phyloP scores from a whole-genome alignment of 2,113 vertebrate species.

The Castor canadensis region DNA sequence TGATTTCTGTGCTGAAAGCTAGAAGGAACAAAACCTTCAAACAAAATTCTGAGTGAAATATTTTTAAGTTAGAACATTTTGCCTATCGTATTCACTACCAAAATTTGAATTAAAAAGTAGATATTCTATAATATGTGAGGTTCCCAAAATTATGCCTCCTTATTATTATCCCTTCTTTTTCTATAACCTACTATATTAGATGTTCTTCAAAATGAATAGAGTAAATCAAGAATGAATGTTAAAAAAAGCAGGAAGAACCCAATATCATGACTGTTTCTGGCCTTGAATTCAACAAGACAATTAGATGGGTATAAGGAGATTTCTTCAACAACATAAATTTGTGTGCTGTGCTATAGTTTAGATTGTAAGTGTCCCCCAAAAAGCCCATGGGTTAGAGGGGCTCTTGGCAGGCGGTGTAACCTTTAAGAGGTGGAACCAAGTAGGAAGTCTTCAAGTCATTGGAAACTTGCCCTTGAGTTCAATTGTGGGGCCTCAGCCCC shows the following conservation, averaged over 20 bases:
- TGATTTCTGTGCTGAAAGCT: neutral
- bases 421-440: too few species aligned
- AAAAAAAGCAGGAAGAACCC: neutral
- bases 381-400: neutral
- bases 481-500: rapidly evolving
- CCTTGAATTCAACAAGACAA: neutral
- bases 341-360: neutral
- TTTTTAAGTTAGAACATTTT: neutral
- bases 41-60: neutral
- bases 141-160: neutral
- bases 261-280: neutral
- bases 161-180: neutral
- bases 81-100: neutral
- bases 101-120: neutral
- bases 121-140: neutral
- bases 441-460: neutral
- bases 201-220: neutral
- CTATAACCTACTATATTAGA: neutral
- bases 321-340: too few species aligned
- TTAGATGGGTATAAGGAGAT: neutral
- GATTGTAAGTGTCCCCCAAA: rapidly evolving
- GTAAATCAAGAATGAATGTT: neutral
- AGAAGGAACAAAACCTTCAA: neutral
- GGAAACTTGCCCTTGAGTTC: neutral
- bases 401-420: too few species aligned